These are phyloP conservation scores for Platerodrilus igneus DNA, from an alignment of 2,888 invertebrate species.

Conservation along the genomic window DNA sequence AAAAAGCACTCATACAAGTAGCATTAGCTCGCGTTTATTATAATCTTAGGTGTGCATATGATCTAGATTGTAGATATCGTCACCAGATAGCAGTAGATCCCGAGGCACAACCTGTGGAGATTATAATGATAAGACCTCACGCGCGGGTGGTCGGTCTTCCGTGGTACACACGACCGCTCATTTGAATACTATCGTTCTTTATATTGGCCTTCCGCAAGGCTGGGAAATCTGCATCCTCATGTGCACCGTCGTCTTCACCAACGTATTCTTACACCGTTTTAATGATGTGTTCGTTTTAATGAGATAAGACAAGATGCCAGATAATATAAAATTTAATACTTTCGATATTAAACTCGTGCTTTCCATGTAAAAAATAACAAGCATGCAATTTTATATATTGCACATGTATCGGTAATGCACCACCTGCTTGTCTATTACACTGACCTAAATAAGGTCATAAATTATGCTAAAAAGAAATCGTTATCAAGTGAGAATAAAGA, in stretches of 20 bases:
- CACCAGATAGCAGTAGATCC: slow-evolving; percentile 45
- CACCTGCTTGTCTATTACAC: too few relatives aligned
- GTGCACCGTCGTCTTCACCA: slow-evolving; percentile 28
- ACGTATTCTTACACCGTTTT: slow-evolving; percentile 38
- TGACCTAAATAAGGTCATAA: too few relatives aligned
- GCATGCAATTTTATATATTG: slow-evolving; percentile 36
- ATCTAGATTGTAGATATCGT: slow-evolving; percentile 50
- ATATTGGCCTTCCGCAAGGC: slow-evolving; percentile 31
- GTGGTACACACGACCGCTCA: slow-evolving; percentile 44
- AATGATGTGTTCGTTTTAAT: slow-evolving; percentile 47
- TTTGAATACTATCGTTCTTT: slow-evolving; percentile 48
- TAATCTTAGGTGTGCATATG: slow-evolving; percentile 46
- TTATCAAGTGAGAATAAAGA: too few relatives aligned
- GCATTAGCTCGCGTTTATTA: too few relatives aligned
- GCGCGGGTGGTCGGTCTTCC: slow-evolving; percentile 43
- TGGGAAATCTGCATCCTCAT: slow-evolving; percentile 40
- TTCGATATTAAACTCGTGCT: slow-evolving; percentile 25
- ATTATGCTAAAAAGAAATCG: too few relatives aligned
- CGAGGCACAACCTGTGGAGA: slow-evolving; percentile 38
- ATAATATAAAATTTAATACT: slow-evolving; percentile 47
- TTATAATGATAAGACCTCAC: slow-evolving; percentile 41
- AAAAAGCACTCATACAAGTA: too few relatives aligned
- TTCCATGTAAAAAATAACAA: slow-evolving; percentile 18
- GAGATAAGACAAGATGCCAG: slow-evolving; percentile 47
- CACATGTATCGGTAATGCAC: too few relatives aligned